phyloP scores from a whole-genome alignment of 2,888 invertebrate species.

The Poecilobothrus nobilitatus region DNA sequence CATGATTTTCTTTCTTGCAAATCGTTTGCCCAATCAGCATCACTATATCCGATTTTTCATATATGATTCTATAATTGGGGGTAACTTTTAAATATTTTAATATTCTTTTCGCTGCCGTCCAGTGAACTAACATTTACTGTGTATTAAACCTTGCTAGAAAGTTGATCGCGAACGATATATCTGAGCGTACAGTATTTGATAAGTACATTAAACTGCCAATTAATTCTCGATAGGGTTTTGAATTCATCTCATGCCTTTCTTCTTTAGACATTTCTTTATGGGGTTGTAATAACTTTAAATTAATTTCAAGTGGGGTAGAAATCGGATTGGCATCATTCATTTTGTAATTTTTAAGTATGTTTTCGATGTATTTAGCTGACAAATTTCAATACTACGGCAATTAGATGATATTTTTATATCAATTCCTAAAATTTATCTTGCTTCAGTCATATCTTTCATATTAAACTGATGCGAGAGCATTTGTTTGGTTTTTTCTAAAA shows the following conservation, averaged over 20 bases:
- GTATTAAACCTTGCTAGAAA: no score
- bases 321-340: no score
- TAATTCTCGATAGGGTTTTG: constrained; percentile 12
- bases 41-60: constrained; percentile 13
- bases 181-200: no score
- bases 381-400: constrained; percentile 12
- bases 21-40: constrained; percentile 18
- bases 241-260: constrained; percentile 9
- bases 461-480: constrained; percentile 14
- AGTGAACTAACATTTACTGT: no score
- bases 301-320: constrained; percentile 16
- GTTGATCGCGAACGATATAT: no score
- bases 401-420: constrained; percentile 11
- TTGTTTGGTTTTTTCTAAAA: constrained; percentile 10
- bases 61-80: constrained; percentile 4
- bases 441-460: constrained; percentile 16
- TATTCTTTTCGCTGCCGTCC: no score
- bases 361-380: no score
- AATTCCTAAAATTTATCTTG: constrained; percentile 17
- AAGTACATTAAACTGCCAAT: no score
- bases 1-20: constrained; percentile 16
- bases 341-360: no score
- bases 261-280: constrained; percentile 16
- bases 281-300: constrained; percentile 14
- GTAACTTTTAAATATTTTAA: not conserved